phyloP scores from a whole-genome alignment of 2,888 invertebrate genomes.

The Stenchaetothrips biformis region DNA sequence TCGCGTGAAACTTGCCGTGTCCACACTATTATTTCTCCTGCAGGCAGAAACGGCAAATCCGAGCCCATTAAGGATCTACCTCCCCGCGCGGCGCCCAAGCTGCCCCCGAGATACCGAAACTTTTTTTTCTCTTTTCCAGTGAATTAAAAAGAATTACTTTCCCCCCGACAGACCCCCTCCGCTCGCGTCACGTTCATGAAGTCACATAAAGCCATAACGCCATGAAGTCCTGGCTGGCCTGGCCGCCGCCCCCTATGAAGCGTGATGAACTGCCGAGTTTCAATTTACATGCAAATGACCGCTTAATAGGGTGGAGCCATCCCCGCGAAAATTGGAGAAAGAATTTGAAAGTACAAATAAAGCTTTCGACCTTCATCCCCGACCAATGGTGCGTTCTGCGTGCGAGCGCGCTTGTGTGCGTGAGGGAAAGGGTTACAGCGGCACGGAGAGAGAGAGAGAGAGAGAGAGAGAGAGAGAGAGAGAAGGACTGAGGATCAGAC shows the following conservation, averaged over 20 bases:
- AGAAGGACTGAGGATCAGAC: background rate
- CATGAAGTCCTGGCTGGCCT: background rate
- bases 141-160: background rate
- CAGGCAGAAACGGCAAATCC: no score
- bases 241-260: background rate
- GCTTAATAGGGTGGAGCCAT: background rate
- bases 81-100: no score
- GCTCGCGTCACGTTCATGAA: background rate
- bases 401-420: background rate
- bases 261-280: background rate
- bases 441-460: background rate
- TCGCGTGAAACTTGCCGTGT: no score
- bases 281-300: constrained; percentile 21
- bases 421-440: background rate
- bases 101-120: no score
- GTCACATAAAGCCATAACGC: background rate
- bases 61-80: no score
- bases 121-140: background rate
- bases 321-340: background rate
- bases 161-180: background rate
- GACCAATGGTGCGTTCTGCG: background rate
- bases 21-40: no score
- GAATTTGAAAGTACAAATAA: constrained; percentile 1
- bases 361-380: background rate
- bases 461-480: background rate